Base-by-base conservation (phyloP, 2,113 vertebrate genomes). In the Sebastes fasciatus region DNA sequence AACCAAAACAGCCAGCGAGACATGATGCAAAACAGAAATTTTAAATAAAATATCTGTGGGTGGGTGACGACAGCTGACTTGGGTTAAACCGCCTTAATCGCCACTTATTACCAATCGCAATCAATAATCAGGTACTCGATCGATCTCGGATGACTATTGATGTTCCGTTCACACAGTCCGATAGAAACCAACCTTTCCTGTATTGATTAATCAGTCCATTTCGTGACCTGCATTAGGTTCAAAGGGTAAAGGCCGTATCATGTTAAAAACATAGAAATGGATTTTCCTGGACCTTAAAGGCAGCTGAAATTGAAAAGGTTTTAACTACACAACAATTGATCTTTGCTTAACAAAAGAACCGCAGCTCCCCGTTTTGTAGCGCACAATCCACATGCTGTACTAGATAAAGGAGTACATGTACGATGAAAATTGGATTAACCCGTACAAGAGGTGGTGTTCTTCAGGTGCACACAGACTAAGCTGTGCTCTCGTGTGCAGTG, bases 211-310 rank as follows among this genome's bases (percentile, higher is more conserved):
- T 40, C 21, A n/a, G 64, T 76, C 51, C 62, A 48, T 72, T 77
- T 65, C 3, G 6, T 82, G 84, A 88, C 77, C 83, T 58, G 84
- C 61, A 68, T 63, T 73, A 66, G 52, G 82, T 67, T 84, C 76
- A 82, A 77, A 89, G 83, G 88, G 89, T 76, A 91, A 88, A 83
- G 72, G 85, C 62, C 3, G 19, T 46, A 71, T 80, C 74, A 76
- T 63, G 77, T 80, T 86, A 60, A 82, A 89, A 77, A 75, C 75
- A 79, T 70, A 51, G 62, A 77, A 64, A 87, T 90, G 17, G 77
- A 87, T 87, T 84, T 69, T 40, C 34, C 14, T 19, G 19, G 57
- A 63, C n/a, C 45, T 75, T 34, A 21, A 19, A 71, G 23, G 65
- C 14, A 23, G 45, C 51, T 72, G 54, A 49, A 82, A 88, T 73